Evolutionary conservation across 2,888 invertebrate genomes (phyloP).

Genomic region (Chrysolina americana): DNA sequence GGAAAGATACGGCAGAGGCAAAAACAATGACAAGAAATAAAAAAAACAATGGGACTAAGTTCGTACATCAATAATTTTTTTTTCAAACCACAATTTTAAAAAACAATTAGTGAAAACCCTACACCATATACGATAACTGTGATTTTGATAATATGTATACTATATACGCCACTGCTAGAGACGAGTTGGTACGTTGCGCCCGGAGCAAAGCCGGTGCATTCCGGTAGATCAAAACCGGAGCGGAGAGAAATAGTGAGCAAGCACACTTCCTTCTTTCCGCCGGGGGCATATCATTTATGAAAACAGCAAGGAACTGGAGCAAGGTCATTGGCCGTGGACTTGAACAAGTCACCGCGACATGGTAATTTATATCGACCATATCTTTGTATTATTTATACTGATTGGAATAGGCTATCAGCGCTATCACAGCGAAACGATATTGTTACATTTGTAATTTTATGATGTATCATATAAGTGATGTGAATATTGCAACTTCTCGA

Average conservation of each 20-base stretch:
- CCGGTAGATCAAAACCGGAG: conserved; percentile 61
- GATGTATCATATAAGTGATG: too few species aligned
- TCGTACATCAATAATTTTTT: too few species aligned
- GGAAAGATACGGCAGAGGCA: too few species aligned
- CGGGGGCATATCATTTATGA: conserved; percentile 58
- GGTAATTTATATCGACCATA: conserved; percentile 21
- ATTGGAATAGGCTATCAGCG: background rate
- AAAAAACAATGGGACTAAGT: too few species aligned
- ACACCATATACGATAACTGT: too few species aligned
- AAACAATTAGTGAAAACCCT: too few species aligned
- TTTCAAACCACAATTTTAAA: too few species aligned
- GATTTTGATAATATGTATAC: too few species aligned
- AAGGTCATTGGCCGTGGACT: conserved; percentile 64
- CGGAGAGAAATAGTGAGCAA: conserved; percentile 55
- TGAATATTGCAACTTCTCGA: too few species aligned
- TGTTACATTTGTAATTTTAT: too few species aligned
- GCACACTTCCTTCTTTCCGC: conserved; percentile 59
- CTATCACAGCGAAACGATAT: background rate
- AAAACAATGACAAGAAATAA: too few species aligned
- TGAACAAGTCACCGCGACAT: conserved; percentile 39
- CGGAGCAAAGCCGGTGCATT: conserved; percentile 44
- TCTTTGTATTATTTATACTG: background rate
- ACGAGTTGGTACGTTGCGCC: conserved; percentile 33
- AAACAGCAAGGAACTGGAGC: conserved; percentile 62
- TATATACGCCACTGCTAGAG: conserved; percentile 29